phyloP scores from a whole-genome alignment of 2,797 vertebrate species.

The Poeciliopsis infans region DNA sequence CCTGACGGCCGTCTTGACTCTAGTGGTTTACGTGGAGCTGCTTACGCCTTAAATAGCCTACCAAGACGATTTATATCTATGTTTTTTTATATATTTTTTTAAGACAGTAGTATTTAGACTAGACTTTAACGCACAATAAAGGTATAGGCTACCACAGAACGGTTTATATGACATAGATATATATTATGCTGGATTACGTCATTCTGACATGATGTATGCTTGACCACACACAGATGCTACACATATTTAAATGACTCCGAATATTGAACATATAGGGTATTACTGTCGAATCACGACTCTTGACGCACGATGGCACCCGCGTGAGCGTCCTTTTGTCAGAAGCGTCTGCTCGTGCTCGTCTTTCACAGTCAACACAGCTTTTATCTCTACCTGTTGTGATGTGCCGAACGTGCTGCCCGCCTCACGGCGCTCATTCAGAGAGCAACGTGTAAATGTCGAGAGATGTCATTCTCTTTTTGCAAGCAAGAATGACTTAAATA shows the following conservation, averaged over 20 bases:
- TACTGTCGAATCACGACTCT: constrained; percentile 65
- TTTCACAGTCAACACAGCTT: constrained; percentile 59
- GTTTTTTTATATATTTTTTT: constrained; percentile 22
- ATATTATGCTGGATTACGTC: constrained; percentile 48
- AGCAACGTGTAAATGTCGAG: constrained; percentile 23
- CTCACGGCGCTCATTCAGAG: constrained; percentile 46
- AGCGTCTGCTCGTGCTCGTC: constrained; percentile 39
- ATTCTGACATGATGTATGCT: constrained; percentile 66
- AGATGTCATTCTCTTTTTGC: constrained; percentile 46
- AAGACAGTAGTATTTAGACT: constrained; percentile 63
- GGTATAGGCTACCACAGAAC: constrained; percentile 61
- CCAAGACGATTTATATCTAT: constrained; percentile 18
- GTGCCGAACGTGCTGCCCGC: constrained; percentile 31
- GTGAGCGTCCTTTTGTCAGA: constrained; percentile 46
- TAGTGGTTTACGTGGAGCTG: constrained; percentile 43
- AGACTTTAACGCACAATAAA: constrained; percentile 73
- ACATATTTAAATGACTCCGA: constrained; percentile 61
- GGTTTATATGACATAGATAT: constrained; percentile 67
- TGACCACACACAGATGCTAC: constrained; percentile 51
- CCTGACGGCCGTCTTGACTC: constrained; percentile 21
- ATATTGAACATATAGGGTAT: constrained; percentile 61
- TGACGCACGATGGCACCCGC: constrained; percentile 64
- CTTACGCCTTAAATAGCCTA: constrained; percentile 42
- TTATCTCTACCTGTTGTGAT: constrained; percentile 56
- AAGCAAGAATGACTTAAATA: constrained; percentile 45